Conservation (phyloP, 2,888 invertebrate species). For the Drosophila sordidula region DNA sequence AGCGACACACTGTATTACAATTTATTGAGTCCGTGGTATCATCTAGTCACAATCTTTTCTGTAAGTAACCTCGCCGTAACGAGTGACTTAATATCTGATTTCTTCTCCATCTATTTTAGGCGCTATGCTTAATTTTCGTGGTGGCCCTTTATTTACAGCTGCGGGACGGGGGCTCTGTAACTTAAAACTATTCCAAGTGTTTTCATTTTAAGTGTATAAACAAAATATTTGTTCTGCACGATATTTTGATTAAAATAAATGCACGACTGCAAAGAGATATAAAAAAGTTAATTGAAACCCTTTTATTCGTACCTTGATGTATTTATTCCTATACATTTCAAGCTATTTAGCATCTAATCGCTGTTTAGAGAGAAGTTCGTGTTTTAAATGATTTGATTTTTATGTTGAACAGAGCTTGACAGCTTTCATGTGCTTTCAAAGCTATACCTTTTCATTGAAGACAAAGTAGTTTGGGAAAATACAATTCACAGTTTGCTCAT, state of each 20-base stretch:
- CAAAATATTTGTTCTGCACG: too few relatives aligned
- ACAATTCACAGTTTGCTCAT: neutral
- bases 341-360: too few relatives aligned
- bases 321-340: too few relatives aligned
- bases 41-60: slow-evolving; percentile 10
- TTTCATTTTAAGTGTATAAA: too few relatives aligned
- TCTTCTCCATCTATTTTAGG: neutral
- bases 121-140: slow-evolving; percentile 3
- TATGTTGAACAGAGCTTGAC: neutral
- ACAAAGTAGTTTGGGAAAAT: neutral
- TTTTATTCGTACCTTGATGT: too few relatives aligned
- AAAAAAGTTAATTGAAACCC: too few relatives aligned
- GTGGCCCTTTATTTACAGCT: neutral
- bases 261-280: too few relatives aligned
- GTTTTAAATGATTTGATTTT: too few relatives aligned
- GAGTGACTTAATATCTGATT: neutral
- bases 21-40: slow-evolving; percentile 13
- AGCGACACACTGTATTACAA: neutral
- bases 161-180: too few relatives aligned
- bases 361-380: too few relatives aligned
- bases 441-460: neutral
- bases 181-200: too few relatives aligned
- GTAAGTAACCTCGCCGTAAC: slow-evolving; percentile 2
- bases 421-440: neutral
- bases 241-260: too few relatives aligned